Evolutionary conservation across 2,888 invertebrate species (phyloP), one percentile per base, ranked within the genome.

Genomic region (Habrosyne pyritoides): DNA sequence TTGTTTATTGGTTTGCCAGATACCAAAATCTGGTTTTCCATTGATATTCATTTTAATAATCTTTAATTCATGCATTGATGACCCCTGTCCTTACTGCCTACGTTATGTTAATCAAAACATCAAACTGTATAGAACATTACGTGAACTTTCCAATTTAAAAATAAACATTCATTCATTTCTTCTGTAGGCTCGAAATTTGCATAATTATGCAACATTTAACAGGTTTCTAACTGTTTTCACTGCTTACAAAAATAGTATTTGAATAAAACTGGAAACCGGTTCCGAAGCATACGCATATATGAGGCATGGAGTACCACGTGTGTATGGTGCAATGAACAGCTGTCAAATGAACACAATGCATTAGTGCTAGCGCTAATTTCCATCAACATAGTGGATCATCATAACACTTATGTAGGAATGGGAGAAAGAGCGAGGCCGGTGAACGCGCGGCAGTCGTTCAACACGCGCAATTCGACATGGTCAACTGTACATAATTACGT

Each of bases 401-500:
- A 81, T 75, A 84, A 80, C 78, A 75, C 73, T 78, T 82, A 88
- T 86, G 87, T 87, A 86, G 91, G 90, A 89, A 91, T 91, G 91
- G 91, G 88, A 89, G 91, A 89, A 89, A 89, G 90, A 89, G 84
- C 84, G 84, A 76, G 81, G 86, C 83, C 82, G 81, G 73, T 81
- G 87, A 75, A 83, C 84, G 84, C 83, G 74, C 77, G 73, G 79
- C 91, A 91, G 91, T 91, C 91, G 83, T 72, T 79, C 80, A 57
- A 83, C 89, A 83, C 88, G 89, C 89, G 86, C 85, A 91, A 86
- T 90, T 91, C 91, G 89, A 90, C 79, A 90, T 91, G 90, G 91
- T 89, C 91, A 91, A 86, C 86, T 89, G 84, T 86, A 83, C 82
- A 80, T 86, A 86, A 86, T 87, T 83, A 84, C 77, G 71, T 69